phyloP scores from a whole-genome alignment of 2,113 vertebrate genomes.

The Engystomops pustulosus region DNA sequence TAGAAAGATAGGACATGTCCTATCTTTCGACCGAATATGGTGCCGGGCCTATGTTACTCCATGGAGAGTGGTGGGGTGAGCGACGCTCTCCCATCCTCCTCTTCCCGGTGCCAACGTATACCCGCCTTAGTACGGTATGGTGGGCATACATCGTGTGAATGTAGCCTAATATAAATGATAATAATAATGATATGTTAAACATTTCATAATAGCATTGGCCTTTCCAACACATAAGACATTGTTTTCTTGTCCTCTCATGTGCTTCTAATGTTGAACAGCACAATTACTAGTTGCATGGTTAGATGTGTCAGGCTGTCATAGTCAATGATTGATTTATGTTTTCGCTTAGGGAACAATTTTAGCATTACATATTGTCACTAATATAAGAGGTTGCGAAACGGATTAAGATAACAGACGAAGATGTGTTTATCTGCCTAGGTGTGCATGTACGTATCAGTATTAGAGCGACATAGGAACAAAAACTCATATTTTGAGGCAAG shows the following conservation, averaged over 20 bases:
- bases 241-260: background rate
- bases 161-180: no score
- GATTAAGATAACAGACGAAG: background rate
- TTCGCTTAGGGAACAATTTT: background rate
- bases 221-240: background rate
- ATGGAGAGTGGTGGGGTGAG: no score
- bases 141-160: no score
- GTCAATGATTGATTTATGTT: conserved; percentile 17
- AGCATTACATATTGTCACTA: background rate
- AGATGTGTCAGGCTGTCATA: conserved; percentile 2
- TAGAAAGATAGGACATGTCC: no score
- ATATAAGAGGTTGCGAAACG: background rate
- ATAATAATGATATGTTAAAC: background rate
- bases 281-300: conserved; percentile 17
- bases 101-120: no score
- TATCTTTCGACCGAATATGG: no score
- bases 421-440: background rate
- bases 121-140: no score
- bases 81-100: no score
- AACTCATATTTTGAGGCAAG: background rate
- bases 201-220: background rate
- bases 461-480: background rate
- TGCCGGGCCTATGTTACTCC: no score
- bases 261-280: background rate
- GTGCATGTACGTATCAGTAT: background rate